Evolutionary conservation across 1,140 invertebrate species (phyloP), one percentile per base, ranked within the genome.

Genomic region (Lepidurus packardi): DNA sequence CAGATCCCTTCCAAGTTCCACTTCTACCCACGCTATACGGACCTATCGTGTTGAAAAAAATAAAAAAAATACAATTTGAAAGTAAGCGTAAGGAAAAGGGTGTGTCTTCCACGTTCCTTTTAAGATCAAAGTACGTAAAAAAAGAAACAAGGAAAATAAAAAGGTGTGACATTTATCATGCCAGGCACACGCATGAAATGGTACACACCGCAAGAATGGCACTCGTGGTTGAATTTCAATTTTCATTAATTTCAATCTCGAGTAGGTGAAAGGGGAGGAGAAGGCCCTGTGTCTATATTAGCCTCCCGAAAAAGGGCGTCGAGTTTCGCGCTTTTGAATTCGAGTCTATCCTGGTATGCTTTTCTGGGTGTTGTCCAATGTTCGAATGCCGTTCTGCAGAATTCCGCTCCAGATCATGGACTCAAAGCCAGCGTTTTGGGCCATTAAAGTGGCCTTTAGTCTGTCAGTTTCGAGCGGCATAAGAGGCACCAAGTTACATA

Each of bases 91-190:
- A 34, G 16, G 3, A 6, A 16, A 47, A 16, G 45, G 45, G 45
- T 47, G 45, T 16, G 53, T 65, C 53, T 65, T 16, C 6, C 6
- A 21, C 1, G 53, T 65, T 34, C 53, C 53, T 65, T 16, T 9
- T 7, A 65, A 21, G 8, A 65, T 21, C 34, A 4, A 34, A 34
- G 34, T 4, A 34, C 34, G 3, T 34, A 34, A 4, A 34, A 34
- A 34, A 34, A 34, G 34, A 34, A 34, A 34, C 34, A 13, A n/a
- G 0, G 53, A 65, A 65, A 65, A 16, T 21, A 7, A 65, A 65
- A 65, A 65, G 53, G 53, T 65, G 47, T 13, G 53, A 65, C 53
- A 65, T 65, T 65, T 65, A 65, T 65, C n/a, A 65, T 21, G 53
- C 53, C 21, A 65, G 53, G 53, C 53, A 65, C 53, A 65, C 53